These are phyloP conservation scores for Ylistrum balloti DNA, from an alignment of 1,140 invertebrate genomes.

Conservation along the genomic window DNA sequence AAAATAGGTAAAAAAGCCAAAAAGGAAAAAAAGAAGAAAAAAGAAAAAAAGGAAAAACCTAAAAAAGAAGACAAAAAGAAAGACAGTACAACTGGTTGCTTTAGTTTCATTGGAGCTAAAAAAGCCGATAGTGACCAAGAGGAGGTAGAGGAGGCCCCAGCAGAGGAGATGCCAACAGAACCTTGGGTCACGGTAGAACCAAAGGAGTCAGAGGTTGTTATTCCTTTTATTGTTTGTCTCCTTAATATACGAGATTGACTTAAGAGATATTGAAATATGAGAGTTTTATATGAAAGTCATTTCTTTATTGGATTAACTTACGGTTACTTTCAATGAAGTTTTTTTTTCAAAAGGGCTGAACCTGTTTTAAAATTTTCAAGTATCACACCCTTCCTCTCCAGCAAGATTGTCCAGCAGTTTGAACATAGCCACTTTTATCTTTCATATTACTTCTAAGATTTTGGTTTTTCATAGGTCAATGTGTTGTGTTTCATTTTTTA, in stretches of 20 bases:
- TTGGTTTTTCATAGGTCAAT: neutral
- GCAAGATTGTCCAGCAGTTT: too few relatives aligned
- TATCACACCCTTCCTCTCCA: neutral
- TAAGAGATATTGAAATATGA: too few relatives aligned
- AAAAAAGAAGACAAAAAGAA: constrained; percentile 47
- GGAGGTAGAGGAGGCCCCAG: constrained; percentile 21
- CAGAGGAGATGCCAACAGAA: neutral
- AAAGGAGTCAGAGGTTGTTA: neutral
- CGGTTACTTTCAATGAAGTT: neutral
- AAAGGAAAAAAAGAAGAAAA: constrained; percentile 29
- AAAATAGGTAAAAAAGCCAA: neutral
- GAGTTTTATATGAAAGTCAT: too few relatives aligned
- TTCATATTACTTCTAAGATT: neutral
- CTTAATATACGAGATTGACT: neutral
- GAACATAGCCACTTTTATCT: too few relatives aligned
- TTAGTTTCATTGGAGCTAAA: neutral
- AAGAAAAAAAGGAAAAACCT: constrained; percentile 25
- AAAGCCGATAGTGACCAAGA: constrained; percentile 8
- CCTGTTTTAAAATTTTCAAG: neutral
- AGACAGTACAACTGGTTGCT: constrained; percentile 42
- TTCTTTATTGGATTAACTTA: neutral
- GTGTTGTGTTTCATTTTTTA: neutral
- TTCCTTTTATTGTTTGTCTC: constrained; percentile 29
- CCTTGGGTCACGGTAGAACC: neutral
- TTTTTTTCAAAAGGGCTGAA: neutral